Evolutionary conservation across 2,888 invertebrate genomes (phyloP).

Genomic region (Agapostemon virescens): DNA sequence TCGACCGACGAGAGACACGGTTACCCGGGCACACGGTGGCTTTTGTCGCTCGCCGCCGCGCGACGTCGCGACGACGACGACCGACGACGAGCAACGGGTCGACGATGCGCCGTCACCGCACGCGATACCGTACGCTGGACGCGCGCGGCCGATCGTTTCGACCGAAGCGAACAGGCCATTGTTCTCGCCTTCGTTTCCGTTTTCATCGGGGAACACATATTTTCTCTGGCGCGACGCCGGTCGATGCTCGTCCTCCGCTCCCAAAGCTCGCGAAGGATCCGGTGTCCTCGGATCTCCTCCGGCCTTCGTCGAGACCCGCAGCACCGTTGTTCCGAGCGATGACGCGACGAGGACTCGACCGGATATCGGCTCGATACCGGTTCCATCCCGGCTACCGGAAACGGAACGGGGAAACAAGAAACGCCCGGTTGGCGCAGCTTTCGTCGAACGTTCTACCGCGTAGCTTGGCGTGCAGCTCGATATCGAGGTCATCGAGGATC

Average conservation of each 20-base stretch:
- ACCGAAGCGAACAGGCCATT: background rate
- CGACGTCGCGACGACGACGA: background rate
- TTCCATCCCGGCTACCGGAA: conserved; percentile 9
- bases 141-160: background rate
- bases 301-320: background rate
- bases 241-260: background rate
- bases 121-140: background rate
- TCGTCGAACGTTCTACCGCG: conserved; percentile 12
- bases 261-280: background rate
- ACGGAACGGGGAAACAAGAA: conserved; percentile 21
- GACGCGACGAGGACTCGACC: background rate
- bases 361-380: conserved; percentile 8
- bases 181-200: background rate
- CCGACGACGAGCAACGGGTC: background rate
- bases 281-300: background rate
- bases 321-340: background rate
- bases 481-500: conserved; percentile 20
- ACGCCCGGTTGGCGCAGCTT: background rate
- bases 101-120: background rate
- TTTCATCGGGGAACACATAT: background rate
- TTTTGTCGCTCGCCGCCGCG: background rate
- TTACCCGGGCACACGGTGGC: background rate
- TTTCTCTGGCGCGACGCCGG: background rate
- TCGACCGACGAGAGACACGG: background rate
- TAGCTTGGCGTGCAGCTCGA: background rate